Evolutionary conservation across 2,113 vertebrate species (phyloP), one percentile per base, ranked within the genome.

Genomic region (Periophthalmus modestus): DNA sequence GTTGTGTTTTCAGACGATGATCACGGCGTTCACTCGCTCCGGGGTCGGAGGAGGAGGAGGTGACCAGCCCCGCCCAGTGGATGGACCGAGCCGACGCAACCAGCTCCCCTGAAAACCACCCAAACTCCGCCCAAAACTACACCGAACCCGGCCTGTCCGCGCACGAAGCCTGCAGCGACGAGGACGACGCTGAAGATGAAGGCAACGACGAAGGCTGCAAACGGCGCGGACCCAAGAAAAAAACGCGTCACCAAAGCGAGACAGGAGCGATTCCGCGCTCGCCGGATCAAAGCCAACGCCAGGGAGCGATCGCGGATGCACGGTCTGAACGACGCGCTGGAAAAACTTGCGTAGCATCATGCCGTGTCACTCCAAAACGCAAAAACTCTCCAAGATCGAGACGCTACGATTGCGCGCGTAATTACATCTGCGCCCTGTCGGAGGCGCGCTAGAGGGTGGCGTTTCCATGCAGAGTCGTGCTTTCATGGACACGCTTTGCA

Each of bases 291-390:
- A 78, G 98, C 98, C 7, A 99, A 98, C 0, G 96, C 97, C 58
- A 92, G 98, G 55, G 98, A 99, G 80, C 92, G 98, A 43, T 95
- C 95, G 0, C 84, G 98, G 36, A 99, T 99, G 98, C 98, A 99
- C 0, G 98, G 98, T 0, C 89, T 99, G 3, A 99, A 99, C 0
- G 97, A 98, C 5, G 97, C 98, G 0, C 90, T 99, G 65, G 97
- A 99, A 78, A n/a, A 98, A 94, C 90, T 92, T 99, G 78, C 89
- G 98, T 54, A 88, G 83, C 79, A 97, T 99, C 71, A 98, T 99
- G 97, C 98, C 98, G 19, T 99, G 98, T 68, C 98, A 98, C 87
- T 99, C 98, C 82, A 99, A 98, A 77, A 99, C 97, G 0, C 98
- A 99, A 80, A 99, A 99, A 69, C 87, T 99, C 34, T 99, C 97